phyloP scores from a whole-genome alignment of 1,140 invertebrate species.

The Trichogramma pretiosum region DNA sequence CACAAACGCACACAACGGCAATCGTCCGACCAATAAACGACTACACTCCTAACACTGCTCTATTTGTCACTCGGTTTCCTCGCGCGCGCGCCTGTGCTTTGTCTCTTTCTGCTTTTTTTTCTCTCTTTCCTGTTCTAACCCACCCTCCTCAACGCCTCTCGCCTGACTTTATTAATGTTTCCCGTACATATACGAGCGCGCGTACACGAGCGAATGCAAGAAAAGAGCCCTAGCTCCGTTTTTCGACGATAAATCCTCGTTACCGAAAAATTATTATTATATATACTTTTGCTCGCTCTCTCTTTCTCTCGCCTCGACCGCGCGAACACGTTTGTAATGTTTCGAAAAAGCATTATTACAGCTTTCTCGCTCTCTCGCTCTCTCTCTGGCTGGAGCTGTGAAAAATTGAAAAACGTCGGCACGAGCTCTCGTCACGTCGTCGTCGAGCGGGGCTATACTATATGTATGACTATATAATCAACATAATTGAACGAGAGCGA shows the following conservation, averaged over 20 bases:
- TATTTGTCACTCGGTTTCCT: conserved; percentile 18
- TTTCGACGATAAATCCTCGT: conserved; percentile 10
- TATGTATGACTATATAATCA: no score
- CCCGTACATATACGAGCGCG: neutral
- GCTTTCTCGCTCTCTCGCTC: neutral
- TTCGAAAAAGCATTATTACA: neutral
- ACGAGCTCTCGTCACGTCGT: no score
- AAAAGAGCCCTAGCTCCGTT: no score
- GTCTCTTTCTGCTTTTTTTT: no score
- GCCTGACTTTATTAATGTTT: neutral
- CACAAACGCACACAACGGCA: neutral
- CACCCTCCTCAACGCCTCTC: neutral
- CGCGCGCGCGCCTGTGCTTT: neutral
- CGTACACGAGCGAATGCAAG: no score
- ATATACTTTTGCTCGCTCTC: neutral
- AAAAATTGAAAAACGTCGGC: no score
- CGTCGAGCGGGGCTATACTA: no score
- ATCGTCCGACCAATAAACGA: conserved; percentile 13
- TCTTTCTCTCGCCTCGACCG: no score
- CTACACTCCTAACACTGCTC: conserved; percentile 7
- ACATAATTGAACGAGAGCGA: no score
- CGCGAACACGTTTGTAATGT: no score
- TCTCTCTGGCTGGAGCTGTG: no score
- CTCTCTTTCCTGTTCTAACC: no score
- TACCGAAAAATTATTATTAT: conserved; percentile 1